Conservation (phyloP, 1,140 invertebrate genomes). For the Augochlora pura region DNA sequence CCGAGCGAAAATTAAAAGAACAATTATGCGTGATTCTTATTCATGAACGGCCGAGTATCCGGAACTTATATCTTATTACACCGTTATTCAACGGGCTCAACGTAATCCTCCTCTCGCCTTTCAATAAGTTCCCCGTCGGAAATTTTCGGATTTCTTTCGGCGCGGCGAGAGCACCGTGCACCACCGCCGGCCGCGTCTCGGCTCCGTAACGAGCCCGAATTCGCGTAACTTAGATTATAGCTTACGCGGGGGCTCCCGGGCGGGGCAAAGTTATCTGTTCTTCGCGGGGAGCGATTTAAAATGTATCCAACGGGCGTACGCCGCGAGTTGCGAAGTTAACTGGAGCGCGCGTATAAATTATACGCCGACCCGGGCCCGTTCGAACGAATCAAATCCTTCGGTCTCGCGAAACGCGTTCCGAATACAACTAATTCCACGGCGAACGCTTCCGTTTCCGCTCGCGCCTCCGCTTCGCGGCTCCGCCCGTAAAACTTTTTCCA, state of each 20-base stretch:
- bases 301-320: constrained; percentile 55
- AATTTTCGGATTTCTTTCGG: constrained; percentile 54
- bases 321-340: constrained; percentile 56
- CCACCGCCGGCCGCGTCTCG: no score
- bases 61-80: constrained; percentile 43
- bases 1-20: constrained; percentile 35
- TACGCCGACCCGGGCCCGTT: constrained; percentile 13
- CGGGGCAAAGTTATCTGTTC: constrained; percentile 36
- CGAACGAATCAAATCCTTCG: constrained; percentile 48
- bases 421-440: constrained; percentile 55
- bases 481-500: constrained; percentile 22
- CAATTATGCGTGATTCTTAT: constrained; percentile 46
- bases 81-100: constrained; percentile 6
- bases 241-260: constrained; percentile 5
- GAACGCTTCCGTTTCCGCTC: constrained; percentile 17
- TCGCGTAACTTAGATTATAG: constrained; percentile 35
- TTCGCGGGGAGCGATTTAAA: constrained; percentile 50
- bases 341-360: constrained; percentile 56
- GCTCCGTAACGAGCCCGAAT: constrained; percentile 34
- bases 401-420: constrained; percentile 38
- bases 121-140: constrained; percentile 41
- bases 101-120: constrained; percentile 50
- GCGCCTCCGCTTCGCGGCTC: constrained; percentile 3
- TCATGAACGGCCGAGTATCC: constrained; percentile 22
- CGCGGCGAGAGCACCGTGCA: no score